Evolutionary conservation across 2,113 vertebrate species (phyloP).

Genomic region (Cyprinodon tularosa): DNA sequence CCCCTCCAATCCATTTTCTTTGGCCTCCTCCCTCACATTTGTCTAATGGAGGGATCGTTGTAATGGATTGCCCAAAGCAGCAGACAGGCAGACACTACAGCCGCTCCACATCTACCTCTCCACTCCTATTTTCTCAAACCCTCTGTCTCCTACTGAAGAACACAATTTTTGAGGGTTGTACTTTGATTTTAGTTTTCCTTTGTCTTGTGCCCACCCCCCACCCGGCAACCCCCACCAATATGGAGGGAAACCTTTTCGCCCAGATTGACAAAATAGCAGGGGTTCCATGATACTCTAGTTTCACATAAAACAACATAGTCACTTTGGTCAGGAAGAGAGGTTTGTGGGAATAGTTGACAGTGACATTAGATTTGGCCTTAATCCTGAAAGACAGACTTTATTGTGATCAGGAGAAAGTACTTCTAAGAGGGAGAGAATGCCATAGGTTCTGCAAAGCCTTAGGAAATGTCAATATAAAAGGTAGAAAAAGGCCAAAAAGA

Average conservation of each 20-base stretch:
- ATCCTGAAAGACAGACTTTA: conserved; percentile 22
- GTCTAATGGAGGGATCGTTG: conserved; percentile 73
- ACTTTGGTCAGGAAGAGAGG: conserved; percentile 39
- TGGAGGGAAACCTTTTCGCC: conserved; percentile 54
- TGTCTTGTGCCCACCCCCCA: conserved; percentile 43
- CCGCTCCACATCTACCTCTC: conserved; percentile 64
- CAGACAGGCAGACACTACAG: conserved; percentile 55
- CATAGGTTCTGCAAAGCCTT: conserved; percentile 28
- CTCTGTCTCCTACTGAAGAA: conserved; percentile 55
- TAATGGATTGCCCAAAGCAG: conserved; percentile 71
- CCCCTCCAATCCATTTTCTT: conserved; percentile 60
- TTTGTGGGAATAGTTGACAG: conserved; percentile 19
- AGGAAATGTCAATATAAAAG: conserved; percentile 5
- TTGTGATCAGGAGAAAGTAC: conserved; percentile 23
- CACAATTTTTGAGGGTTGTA: conserved; percentile 21
- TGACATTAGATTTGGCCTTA: conserved; percentile 44
- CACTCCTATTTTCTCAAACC: conserved; percentile 64
- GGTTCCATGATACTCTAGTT: conserved; percentile 38
- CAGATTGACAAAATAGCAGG: conserved; percentile 55
- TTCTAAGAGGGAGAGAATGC: conserved; percentile 22
- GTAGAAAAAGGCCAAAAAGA: neutral
- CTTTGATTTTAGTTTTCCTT: conserved; percentile 57
- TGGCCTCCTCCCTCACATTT: conserved; percentile 67
- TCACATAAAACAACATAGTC: conserved; percentile 57
- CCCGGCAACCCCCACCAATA: conserved; percentile 41